phyloP scores from a whole-genome alignment of 2,113 vertebrate species.

The Tonatia bakeri region DNA sequence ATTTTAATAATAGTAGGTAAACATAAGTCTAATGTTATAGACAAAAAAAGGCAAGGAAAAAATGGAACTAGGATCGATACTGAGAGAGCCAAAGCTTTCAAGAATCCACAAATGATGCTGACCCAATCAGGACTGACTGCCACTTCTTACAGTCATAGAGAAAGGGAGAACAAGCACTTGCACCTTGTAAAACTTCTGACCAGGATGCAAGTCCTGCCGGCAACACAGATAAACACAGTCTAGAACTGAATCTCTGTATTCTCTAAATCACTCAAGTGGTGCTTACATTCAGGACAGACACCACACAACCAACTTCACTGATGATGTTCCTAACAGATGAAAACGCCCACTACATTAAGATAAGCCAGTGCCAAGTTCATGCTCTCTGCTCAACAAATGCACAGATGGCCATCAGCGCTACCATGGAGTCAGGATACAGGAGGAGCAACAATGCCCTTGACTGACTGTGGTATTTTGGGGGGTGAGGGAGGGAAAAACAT shows the following conservation, averaged over 20 bases:
- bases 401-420: not conserved
- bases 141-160: not conserved
- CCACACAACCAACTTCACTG: not conserved
- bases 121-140: not conserved
- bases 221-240: not conserved
- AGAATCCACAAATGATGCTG: not conserved
- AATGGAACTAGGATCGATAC: not conserved
- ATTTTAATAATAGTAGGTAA: not conserved
- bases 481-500: too few species aligned
- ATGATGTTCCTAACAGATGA: not conserved
- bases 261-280: not conserved
- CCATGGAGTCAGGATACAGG: not conserved
- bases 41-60: not conserved
- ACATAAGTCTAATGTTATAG: not conserved
- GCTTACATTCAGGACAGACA: not conserved
- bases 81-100: not conserved
- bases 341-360: not conserved
- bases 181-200: not conserved
- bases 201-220: not conserved
- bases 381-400: not conserved
- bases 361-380: accelerated
- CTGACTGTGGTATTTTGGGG: not conserved
- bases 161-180: not conserved
- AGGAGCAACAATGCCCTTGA: not conserved
- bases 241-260: not conserved